phyloP scores from a whole-genome alignment of 2,113 vertebrate species.

The Strix uralensis region DNA sequence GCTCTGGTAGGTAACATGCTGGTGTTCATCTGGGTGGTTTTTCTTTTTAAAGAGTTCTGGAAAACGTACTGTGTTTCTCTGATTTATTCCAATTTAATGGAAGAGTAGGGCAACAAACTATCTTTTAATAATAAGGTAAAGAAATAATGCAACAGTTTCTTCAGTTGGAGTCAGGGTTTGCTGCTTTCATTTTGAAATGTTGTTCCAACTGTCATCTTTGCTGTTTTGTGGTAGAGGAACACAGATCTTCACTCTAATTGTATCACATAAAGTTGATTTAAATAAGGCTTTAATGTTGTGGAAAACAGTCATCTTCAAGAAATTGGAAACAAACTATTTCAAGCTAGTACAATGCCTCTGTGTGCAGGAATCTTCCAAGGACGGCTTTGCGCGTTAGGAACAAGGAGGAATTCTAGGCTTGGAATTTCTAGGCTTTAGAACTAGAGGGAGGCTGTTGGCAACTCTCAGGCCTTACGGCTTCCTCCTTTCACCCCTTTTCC shows the following conservation, averaged over 20 bases:
- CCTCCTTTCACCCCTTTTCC: not conserved
- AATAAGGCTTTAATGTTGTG: not conserved
- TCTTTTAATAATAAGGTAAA: not conserved
- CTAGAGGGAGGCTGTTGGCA: not conserved
- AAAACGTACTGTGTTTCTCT: not conserved
- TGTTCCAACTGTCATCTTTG: not conserved
- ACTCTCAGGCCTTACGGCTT: not conserved
- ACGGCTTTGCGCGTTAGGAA: not conserved
- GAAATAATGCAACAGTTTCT: not conserved
- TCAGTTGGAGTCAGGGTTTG: not conserved
- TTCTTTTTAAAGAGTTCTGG: not conserved
- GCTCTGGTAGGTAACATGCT: conserved; percentile 82
- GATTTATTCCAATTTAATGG: not conserved
- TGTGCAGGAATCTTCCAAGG: not conserved
- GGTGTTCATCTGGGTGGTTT: not conserved
- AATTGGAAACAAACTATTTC: not conserved
- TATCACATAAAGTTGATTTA: not conserved
- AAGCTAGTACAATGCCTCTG: not conserved
- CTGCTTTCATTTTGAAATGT: not conserved
- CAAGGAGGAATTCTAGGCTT: not conserved
- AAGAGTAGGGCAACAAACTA: not conserved
- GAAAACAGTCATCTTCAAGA: not conserved
- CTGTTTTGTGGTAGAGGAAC: not conserved
- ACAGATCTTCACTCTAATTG: not conserved
- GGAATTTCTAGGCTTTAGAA: not conserved